A percentile compares a stretch with the other conserved stretches of the same genome.
Evolutionary conservation across 2,113 vertebrate species (phyloP).

Genomic region (Xiphophorus maculatus): DNA sequence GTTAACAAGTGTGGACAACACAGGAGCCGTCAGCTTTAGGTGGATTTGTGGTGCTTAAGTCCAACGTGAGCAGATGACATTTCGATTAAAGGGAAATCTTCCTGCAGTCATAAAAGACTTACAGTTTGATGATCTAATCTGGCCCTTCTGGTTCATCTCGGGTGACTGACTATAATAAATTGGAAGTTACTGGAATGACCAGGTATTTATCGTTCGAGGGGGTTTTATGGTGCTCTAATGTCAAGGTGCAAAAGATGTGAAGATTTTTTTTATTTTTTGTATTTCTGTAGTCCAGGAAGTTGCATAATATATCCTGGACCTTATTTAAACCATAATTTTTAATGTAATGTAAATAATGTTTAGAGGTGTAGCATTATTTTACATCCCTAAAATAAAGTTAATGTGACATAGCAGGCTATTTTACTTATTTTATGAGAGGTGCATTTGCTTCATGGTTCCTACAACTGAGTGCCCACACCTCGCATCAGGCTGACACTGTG

Average conservation of each 20-base stretch:
- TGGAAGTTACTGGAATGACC: neutral
- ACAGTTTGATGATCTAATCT: neutral
- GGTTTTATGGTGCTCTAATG: neutral
- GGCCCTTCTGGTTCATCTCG: neutral
- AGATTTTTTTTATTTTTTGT: neutral
- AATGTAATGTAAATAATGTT: too few relatives aligned
- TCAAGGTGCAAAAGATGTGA: neutral
- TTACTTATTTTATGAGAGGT: too few relatives aligned
- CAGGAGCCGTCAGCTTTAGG: neutral
- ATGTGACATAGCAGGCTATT: too few relatives aligned
- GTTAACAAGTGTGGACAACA: constrained; percentile 1
- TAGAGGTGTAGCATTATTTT: too few relatives aligned
- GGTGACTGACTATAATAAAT: neutral
- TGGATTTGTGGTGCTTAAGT: constrained; percentile 7
- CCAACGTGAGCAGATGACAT: constrained; percentile 7
- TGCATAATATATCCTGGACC: too few relatives aligned
- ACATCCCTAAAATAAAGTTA: too few relatives aligned
- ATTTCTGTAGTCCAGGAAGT: neutral
- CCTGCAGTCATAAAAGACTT: neutral
- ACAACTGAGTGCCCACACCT: too few relatives aligned
- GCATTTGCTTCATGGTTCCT: too few relatives aligned
- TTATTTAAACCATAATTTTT: too few relatives aligned
- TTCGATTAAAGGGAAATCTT: constrained; percentile 6
- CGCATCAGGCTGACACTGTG: too few relatives aligned
- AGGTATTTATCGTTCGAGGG: neutral